Base-by-base conservation (phyloP, 2,797 vertebrate species). In the Microcaecilia unicolor region DNA sequence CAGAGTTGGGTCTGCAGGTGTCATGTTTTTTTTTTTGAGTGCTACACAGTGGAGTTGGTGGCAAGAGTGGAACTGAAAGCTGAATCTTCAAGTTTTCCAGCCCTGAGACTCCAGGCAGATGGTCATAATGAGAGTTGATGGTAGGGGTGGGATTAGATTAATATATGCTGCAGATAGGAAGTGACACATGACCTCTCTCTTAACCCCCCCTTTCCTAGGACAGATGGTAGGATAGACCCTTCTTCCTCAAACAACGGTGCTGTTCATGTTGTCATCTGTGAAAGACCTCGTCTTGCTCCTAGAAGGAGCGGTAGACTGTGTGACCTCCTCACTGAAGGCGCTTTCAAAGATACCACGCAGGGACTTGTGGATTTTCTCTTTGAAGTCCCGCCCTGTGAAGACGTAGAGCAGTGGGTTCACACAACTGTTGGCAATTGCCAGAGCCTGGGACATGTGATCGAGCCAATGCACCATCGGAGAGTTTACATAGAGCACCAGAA, bases 381-480 rank as follows among this genome's bases (percentile, higher is more conserved):
- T 78, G 58, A 89, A 85, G 43, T 77, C 62, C 28, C 45, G 70
- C 6, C 86, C 87, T 67, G 87, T 65, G 21, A 89, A 78, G 20
- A 84, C 83, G 6, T 90, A 90, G 15, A 88, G 68, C 5, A 71
- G 36, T 4, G 88, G 86, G 49, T 89, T 88, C 39, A 87, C 57
- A 51, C 87, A 89, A 61, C 86, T 89, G 58, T 89, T 89, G 31
- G 71, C 31, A 6, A 79, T 85, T 0, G 83, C 85, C 9, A 88
- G 49, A 9, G 72, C 69, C 18, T 13, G 23, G 11, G 63, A 52
- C 28, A 84, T 24, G 2, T 51, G 33, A 30, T 84, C 66, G 69
- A 78, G 77, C 15, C 51, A 23, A 1, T 10, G 1, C 4, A 75
- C 2, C 4, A 45, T 31, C 18, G 43, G 8, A 18, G 43, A 39